A percentile compares a stretch with the other conserved stretches of the same genome.
Conservation (phyloP, 2,888 invertebrate genomes). For the Boloria selene region DNA sequence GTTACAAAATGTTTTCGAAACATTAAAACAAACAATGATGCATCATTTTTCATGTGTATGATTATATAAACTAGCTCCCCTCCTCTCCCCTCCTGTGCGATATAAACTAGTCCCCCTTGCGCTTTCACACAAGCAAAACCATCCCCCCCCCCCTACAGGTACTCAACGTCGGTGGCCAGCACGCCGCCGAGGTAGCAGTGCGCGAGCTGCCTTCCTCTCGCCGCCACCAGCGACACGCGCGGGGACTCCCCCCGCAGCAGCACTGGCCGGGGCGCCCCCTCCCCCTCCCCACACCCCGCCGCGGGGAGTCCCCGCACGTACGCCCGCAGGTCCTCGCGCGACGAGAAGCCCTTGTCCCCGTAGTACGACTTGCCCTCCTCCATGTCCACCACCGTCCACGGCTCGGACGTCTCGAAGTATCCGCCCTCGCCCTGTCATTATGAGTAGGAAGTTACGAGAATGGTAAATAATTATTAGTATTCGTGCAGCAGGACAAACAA, state of each 20-base stretch:
- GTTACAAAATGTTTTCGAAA: too few relatives aligned
- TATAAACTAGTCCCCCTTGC: too few relatives aligned
- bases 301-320: constrained; percentile 52
- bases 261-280: constrained; percentile 46
- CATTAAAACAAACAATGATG: too few relatives aligned
- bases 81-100: too few relatives aligned
- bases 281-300: constrained; percentile 34
- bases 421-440: constrained; percentile 67
- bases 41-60: too few relatives aligned
- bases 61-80: too few relatives aligned
- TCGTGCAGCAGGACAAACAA: too few relatives aligned
- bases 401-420: constrained; percentile 64
- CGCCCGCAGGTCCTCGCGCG: constrained; percentile 52
- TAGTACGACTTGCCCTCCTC: constrained; percentile 51
- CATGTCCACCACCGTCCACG: constrained; percentile 54
- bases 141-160: constrained; percentile 49
- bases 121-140: too few relatives aligned
- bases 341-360: constrained; percentile 58
- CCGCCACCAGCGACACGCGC: constrained; percentile 54
- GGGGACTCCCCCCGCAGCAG: constrained; percentile 48
- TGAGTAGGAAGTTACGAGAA: too few relatives aligned
- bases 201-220: constrained; percentile 57
- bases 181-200: constrained; percentile 61
- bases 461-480: too few relatives aligned
- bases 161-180: constrained; percentile 53